Evolutionary conservation across 2,113 vertebrate species (phyloP).

Genomic region (Sylvilagus bachmani): DNA sequence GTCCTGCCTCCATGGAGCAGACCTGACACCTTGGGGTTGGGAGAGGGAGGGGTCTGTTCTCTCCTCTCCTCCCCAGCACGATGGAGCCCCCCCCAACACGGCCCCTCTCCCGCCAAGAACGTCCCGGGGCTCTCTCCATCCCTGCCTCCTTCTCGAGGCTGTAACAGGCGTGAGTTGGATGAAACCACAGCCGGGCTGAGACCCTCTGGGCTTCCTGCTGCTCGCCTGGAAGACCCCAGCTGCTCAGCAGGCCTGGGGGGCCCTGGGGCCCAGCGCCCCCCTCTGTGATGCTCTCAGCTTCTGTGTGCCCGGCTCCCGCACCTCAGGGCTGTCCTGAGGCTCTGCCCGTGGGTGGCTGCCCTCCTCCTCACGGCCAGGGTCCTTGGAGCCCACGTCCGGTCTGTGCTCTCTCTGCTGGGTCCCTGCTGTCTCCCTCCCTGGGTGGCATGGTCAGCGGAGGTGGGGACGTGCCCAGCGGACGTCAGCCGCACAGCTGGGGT

Average conservation of each 20-base stretch:
- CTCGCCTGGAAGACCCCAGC: accelerated
- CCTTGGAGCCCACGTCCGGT: background rate
- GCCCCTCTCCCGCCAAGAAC: background rate
- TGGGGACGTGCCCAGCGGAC: too few species aligned
- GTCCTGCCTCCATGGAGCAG: accelerated
- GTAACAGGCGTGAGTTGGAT: too few species aligned
- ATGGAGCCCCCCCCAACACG: too few species aligned
- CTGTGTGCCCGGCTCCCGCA: accelerated
- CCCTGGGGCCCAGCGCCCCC: accelerated
- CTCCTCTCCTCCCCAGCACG: background rate
- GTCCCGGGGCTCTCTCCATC: too few species aligned
- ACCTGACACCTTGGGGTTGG: background rate
- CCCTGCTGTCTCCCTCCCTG: too few species aligned
- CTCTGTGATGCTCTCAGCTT: background rate
- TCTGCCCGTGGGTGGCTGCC: too few species aligned
- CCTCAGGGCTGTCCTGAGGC: background rate
- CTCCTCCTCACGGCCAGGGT: accelerated
- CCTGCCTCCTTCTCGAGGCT: too few species aligned
- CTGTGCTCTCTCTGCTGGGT: too few species aligned
- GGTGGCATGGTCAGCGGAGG: too few species aligned
- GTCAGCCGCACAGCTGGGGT: too few species aligned
- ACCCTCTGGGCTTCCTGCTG: background rate
- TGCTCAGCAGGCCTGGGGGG: background rate
- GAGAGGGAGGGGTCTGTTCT: background rate
- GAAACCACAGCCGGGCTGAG: background rate